Evolutionary conservation across 2,113 vertebrate genomes (phyloP).

Genomic region (Coreoperca whiteheadi): DNA sequence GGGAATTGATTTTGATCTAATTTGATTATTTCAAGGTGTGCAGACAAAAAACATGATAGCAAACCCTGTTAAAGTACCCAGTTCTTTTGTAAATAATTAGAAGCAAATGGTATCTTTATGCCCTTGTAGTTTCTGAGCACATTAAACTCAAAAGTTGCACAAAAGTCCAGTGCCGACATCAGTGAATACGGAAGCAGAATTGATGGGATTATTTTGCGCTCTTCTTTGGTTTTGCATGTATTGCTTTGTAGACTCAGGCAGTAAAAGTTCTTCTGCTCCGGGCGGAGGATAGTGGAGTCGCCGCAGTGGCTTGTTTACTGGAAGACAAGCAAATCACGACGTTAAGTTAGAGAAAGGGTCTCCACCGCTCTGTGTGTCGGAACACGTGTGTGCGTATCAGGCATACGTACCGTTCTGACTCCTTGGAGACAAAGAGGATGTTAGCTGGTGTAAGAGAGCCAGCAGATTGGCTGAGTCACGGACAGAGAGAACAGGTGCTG

Average conservation of each 20-base stretch:
- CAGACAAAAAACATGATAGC: neutral
- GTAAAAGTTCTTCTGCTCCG: constrained; percentile 6
- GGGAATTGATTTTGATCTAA: constrained; percentile 23
- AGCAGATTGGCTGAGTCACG: constrained; percentile 56
- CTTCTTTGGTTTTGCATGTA: constrained; percentile 44
- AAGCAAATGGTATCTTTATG: neutral
- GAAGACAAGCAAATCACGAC: constrained; percentile 51
- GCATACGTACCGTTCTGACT: constrained; percentile 20
- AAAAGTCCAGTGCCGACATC: constrained; percentile 4
- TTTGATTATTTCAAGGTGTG: constrained; percentile 18
- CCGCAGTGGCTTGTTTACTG: constrained; percentile 28
- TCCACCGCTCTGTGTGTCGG: neutral
- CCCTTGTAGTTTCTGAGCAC: neutral
- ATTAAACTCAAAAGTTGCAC: constrained; percentile 3
- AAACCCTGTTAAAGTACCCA: neutral
- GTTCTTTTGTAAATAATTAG: constrained; percentile 5
- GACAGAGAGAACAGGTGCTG: constrained; percentile 41
- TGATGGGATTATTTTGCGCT: constrained; percentile 33
- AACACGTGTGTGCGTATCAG: constrained; percentile 9
- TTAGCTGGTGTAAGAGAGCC: constrained; percentile 6
- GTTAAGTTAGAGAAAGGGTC: constrained; percentile 46
- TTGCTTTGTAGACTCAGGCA: constrained; percentile 28
- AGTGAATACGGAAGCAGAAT: constrained; percentile 10
- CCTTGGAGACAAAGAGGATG: constrained; percentile 10
- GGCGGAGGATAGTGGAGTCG: constrained; percentile 17